Conservation (phyloP, 2,113 vertebrate species). For the Hirundichthys speculiger region DNA sequence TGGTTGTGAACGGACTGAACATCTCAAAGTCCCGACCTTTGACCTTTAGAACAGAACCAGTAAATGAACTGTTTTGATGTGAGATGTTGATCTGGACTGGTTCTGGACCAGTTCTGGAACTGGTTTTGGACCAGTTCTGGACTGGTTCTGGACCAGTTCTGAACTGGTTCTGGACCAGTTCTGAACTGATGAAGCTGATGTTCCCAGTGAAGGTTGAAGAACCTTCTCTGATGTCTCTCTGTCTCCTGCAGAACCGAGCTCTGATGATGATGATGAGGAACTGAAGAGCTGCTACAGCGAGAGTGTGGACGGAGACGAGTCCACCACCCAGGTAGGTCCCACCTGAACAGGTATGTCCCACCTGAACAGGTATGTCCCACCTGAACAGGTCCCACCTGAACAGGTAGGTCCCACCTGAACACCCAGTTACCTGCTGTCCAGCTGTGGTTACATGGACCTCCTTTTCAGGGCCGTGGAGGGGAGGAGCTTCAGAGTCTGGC, state of each 20-base stretch:
- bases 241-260: slow-evolving; percentile 73
- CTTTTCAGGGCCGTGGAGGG: neutral
- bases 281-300: slow-evolving; percentile 74
- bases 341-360: slow-evolving; percentile 17
- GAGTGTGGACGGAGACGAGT: slow-evolving; percentile 81
- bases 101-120: too few relatives aligned
- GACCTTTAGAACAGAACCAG: too few relatives aligned
- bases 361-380: slow-evolving; percentile 73
- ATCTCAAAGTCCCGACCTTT: too few relatives aligned
- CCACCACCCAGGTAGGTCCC: slow-evolving; percentile 72
- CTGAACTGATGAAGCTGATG: too few relatives aligned
- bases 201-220: too few relatives aligned
- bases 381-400: slow-evolving; percentile 18
- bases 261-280: slow-evolving; percentile 70
- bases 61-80: too few relatives aligned
- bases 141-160: too few relatives aligned
- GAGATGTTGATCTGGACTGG: too few relatives aligned
- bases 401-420: slow-evolving; percentile 77
- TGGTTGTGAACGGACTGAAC: too few relatives aligned
- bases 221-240: neutral
- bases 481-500: slow-evolving; percentile 56
- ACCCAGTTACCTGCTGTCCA: neutral
- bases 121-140: too few relatives aligned
- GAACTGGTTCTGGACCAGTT: too few relatives aligned
- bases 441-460: neutral